These are phyloP conservation scores for Rhea pennata DNA, from an alignment of 2,113 vertebrate species.

Conservation along the genomic window DNA sequence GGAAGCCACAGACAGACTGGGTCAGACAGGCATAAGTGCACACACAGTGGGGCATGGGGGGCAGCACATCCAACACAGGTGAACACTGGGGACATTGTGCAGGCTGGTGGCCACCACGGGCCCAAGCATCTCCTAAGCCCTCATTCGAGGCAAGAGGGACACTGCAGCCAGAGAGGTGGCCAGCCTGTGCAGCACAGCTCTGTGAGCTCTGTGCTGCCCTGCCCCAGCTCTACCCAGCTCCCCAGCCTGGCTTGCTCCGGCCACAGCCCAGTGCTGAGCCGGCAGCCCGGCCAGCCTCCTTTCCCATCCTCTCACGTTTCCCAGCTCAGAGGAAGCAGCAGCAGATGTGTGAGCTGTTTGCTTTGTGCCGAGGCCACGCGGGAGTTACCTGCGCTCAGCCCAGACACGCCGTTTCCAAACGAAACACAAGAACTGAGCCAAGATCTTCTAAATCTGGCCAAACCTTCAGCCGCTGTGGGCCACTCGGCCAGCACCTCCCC, in stretches of 20 bases:
- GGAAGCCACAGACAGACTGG: not conserved
- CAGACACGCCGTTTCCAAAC: not conserved
- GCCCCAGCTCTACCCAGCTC: not conserved
- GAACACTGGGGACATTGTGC: rapidly evolving
- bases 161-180: not conserved
- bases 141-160: not conserved
- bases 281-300: conserved; percentile 24
- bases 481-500: not conserved
- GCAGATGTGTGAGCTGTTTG: conserved; percentile 71
- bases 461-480: not conserved
- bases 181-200: not conserved
- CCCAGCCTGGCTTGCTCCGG: not conserved
- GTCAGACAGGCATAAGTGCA: not conserved
- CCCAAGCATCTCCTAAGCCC: not conserved
- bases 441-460: not conserved
- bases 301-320: conserved; percentile 68
- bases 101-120: rapidly evolving
- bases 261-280: not conserved
- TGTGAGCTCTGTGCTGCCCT: not conserved
- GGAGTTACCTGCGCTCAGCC: conserved; percentile 64
- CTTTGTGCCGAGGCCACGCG: conserved; percentile 58
- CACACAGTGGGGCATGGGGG: not conserved
- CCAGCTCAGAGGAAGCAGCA: conserved; percentile 68
- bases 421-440: conserved; percentile 38
- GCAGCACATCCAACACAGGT: not conserved